phyloP scores from a whole-genome alignment of 2,797 vertebrate species.

The Notamacropus eugenii region DNA sequence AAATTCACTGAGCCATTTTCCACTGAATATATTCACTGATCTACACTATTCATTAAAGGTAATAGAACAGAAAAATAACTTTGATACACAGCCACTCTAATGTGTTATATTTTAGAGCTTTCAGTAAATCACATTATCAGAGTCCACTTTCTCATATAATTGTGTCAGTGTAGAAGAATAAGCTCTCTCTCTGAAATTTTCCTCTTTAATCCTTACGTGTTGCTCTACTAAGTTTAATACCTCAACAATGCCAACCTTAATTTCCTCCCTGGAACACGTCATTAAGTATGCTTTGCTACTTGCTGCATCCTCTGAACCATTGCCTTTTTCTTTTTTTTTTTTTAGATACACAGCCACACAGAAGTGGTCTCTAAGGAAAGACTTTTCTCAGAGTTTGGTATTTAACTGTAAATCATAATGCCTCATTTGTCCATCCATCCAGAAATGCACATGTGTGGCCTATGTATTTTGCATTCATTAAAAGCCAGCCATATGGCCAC shows the following conservation, averaged over 20 bases:
- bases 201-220: constrained; percentile 71
- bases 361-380: constrained; percentile 72
- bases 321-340: constrained; percentile 59
- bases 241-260: constrained; percentile 77
- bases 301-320: constrained; percentile 74
- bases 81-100: constrained; percentile 74
- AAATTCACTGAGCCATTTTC: constrained; percentile 80
- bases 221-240: constrained; percentile 80
- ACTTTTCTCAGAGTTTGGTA: constrained; percentile 66
- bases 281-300: constrained; percentile 74
- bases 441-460: constrained; percentile 55
- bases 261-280: constrained; percentile 80
- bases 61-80: constrained; percentile 86
- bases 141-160: constrained; percentile 82
- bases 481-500: constrained; percentile 68
- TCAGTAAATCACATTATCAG: constrained; percentile 85
- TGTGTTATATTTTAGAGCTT: constrained; percentile 81
- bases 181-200: constrained; percentile 78
- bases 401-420: constrained; percentile 75
- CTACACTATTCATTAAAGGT: constrained; percentile 85
- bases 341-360: constrained; percentile 69
- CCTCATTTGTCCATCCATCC: constrained; percentile 68
- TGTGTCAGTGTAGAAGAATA: constrained; percentile 79
- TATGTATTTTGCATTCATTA: constrained; percentile 61
- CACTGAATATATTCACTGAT: constrained; percentile 75